phyloP scores from a whole-genome alignment of 2,113 vertebrate species.

The Gallinago jamesoni region DNA sequence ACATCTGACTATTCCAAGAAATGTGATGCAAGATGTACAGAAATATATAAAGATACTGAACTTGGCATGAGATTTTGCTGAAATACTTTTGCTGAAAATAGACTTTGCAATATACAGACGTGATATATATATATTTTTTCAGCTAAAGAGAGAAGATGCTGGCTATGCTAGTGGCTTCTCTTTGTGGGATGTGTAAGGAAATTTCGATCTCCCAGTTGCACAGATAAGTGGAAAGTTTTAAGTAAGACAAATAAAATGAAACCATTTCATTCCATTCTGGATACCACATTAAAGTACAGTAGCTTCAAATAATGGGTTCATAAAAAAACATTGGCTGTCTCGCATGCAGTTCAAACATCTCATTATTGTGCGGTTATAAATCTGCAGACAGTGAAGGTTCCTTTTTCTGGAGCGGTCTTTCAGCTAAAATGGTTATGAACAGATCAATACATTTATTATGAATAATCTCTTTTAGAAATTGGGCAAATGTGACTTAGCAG shows the following conservation, averaged over 20 bases:
- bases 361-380: neutral
- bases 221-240: conserved; percentile 49
- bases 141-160: neutral
- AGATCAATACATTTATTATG: conserved; percentile 33
- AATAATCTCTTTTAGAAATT: neutral
- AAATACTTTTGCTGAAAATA: neutral
- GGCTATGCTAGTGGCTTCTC: neutral
- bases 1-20: neutral
- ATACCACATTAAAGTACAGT: conserved; percentile 32
- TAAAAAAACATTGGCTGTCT: conserved; percentile 26
- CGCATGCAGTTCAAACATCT: conserved; percentile 15
- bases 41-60: neutral
- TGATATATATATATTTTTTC: neutral
- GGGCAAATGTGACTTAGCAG: neutral
- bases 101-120: neutral
- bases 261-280: conserved; percentile 38
- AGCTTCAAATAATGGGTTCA: neutral
- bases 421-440: neutral
- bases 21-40: neutral
- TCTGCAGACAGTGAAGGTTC: neutral
- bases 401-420: conserved; percentile 1
- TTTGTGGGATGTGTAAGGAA: conserved; percentile 10
- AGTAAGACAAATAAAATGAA: conserved; percentile 50
- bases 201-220: neutral
- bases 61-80: neutral